Base-by-base conservation (phyloP, 2,888 invertebrate genomes). In the Apodemia zela region DNA sequence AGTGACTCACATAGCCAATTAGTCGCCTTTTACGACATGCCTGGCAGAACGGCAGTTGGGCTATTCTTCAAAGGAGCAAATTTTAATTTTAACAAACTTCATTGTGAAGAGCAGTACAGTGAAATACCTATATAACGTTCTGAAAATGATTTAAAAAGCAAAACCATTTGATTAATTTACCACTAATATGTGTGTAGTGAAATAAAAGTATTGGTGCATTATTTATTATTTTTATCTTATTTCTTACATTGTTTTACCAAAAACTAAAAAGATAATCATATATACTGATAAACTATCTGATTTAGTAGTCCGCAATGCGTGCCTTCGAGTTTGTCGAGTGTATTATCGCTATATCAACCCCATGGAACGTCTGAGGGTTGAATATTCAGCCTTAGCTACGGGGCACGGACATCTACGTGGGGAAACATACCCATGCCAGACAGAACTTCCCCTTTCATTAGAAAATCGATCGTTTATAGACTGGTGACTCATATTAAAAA, bases 381-480 rank as follows among this genome's bases (percentile, higher is more conserved):
- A 64, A 68, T 67, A 66, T 69, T 64, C 62, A 62, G 63, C 57
- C 61, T 47, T 63, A 60, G 60, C 60, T 33, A 66, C 60, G 64
- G 63, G 63, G 65, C 29, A 59, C 21, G 47, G 54, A 64, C 59
- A 61, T 57, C 60, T 45, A 59, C 25, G 63, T 65, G 65, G 66
- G 69, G 66, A 64, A 63, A 62, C 63, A 69, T 68, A 69, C 68
- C 72, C 77, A 74, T 72, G 76, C 77, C 84, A 84, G 82, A 83
- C 82, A 68, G 54, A 71, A 68, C 72, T 73, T 72, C 69, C 73
- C 73, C 73, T 75, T 79, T 81, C 77, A 73, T 76, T 72, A 73
- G 74, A 72, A 72, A 74, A 85, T 82, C 84, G 85, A 86, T 84
- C 78, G 76, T 71, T 78, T 67, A 82, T 81, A 76, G 77, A 81